Base-by-base conservation (phyloP, 2,113 vertebrate species). In the Oryctolagus cuniculus region DNA sequence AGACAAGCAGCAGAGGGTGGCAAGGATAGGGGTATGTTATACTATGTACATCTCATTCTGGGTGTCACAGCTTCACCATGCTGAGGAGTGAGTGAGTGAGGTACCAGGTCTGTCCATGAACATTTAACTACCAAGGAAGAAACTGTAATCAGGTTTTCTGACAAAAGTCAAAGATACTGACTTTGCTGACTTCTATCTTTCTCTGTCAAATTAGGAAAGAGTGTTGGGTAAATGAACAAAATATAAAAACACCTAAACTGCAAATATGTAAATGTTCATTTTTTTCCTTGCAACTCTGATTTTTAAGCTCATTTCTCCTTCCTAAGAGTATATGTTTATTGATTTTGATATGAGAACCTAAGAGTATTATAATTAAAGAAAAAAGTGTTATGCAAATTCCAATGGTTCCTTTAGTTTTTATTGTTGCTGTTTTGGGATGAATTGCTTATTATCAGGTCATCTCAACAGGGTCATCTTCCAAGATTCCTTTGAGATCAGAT, bases 281-380 rank as follows among this genome's bases (percentile, higher is more conserved):
- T 84, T 66, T 44, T 34, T 53, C 2, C 15, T 82, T 16, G 21
- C 4, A 55, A 78, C 6, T 74, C 13, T 80, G 72, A 79, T 53
- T 92, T 90, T 89, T 83, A 89, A 85, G 61, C 53, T 6, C 1
- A 67, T 44, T 79, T 91, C 83, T 67, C 17, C 22, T 77, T 79
- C 78, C 24, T 22, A 73, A 74, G 13, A 89, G 16, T 84, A 91
- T 5, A 34, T 38, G 29, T 2, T 73, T 58, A 58, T 51, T 80
- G 31, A 27, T 79, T 91, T 80, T 80, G 19, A 81, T 89, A 91
- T 87, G 49, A 12, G 13, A 87, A 69, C 34, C 21, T 51, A 82
- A 69, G 86, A 34, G 17, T 78, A 49, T 70, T 63, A 74, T 81
- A 66, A 69, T 69, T 93, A 91, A 91, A 95, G 58, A 91, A 83